Evolutionary conservation across 2,888 invertebrate genomes (phyloP), one percentile per base, ranked within the genome.

Genomic region (Andrena bicolor): DNA sequence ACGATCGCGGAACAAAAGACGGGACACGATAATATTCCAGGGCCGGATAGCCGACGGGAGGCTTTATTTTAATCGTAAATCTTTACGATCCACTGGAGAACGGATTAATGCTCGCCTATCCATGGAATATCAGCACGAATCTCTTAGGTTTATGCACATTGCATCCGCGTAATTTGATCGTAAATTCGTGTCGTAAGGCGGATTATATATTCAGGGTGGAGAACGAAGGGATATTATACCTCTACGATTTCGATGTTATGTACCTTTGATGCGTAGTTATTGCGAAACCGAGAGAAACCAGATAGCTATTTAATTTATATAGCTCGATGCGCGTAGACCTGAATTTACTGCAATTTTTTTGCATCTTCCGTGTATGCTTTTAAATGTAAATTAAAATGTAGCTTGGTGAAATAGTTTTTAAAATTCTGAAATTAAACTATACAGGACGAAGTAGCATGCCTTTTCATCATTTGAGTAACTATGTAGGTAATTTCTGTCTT

Each of bases 31-130:
- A 20, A 28, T 10, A 13, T 20, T 20, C n/a, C 16, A 26, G 8
- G 13, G 16, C 8, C 8, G 32, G 2, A 49, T 20, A 28, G 10
- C 65, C 30, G 56, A 4, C 74, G 13, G 20, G 2, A 26, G 53
- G 53, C 30, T 63, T 68, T 66, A 68, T 68, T 76, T 78, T 76
- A 78, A 68, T 51, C 78, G 78, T 76, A 68, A 76, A 78, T 78
- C 48, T 76, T 56, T 63, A 76, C 53, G 76, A 68, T 56, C 61
- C 53, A 68, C 61, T 68, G 23, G 63, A 48, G 56, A 78, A 63
- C 66, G 61, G 53, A 76, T 63, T 76, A 56, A 76, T 48, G 76
- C 32, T 53, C 76, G 8, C 16, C 28, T 23, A 41, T 41, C n/a
- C 10, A 4, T 28, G 4, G 10, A 13, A 51, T 49, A 35, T 35